Evolutionary conservation across 2,113 vertebrate genomes (phyloP), one percentile per base, ranked within the genome.

Genomic region (Trogon surrucura): DNA sequence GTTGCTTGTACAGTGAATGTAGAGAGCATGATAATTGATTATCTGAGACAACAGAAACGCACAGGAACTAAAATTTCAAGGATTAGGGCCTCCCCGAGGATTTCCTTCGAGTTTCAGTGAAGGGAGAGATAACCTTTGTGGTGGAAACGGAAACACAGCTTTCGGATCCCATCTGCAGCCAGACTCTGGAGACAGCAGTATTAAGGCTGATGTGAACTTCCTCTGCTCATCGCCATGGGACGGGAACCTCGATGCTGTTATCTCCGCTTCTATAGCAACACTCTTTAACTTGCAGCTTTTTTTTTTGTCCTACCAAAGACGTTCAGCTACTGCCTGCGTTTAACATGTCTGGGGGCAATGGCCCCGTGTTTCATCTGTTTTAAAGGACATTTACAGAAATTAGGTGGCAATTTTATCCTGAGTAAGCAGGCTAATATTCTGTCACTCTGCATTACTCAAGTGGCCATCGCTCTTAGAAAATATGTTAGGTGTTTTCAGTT

Each of bases 61-160:
- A 72, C 88, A 94, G 85, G 92, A 96, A 94, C 88, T 96, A 26
- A 44, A 92, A 96, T 96, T 95, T 94, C 92, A 94, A 95, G 93
- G 95, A 96, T 96, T 96, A 95, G 88, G 91, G 50, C 93, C 86
- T 89, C 94, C 91, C 94, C 0, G 0, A 93, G 91, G 93, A 87
- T 92, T 95, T 94, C 85, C 85, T 91, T 88, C 15, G 2, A 69
- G 66, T 70, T 93, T 89, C 75, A 90, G 79, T 85, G 78, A 56
- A 80, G 69, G 65, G 56, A 96, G 89, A 88, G 91, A 94, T 77
- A 95, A 93, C 85, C 77, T 96, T 84, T 75, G 95, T 57, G 80
- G 58, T 91, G 82, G 81, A 95, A 94, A 87, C 25, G 66, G 93
- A 96, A 97, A 36, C 66, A 79, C 1, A 44, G 82, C 92, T 95